Evolutionary conservation across 2,113 vertebrate genomes (phyloP).

Genomic region (Delphinus delphis): DNA sequence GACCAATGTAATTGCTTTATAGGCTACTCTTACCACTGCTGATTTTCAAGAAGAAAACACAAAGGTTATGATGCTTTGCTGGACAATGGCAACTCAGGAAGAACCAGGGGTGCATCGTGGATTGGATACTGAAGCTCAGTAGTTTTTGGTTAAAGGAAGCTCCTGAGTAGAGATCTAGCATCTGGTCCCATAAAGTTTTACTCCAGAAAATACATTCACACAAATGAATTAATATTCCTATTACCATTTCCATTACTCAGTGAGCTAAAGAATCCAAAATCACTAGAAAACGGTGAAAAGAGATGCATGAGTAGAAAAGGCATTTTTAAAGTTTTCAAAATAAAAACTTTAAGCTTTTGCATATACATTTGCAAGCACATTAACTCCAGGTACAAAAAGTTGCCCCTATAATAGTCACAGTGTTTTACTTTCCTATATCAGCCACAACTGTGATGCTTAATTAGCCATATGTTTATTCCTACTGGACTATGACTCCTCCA

Average conservation of each 20-base stretch:
- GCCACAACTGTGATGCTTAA: not conserved
- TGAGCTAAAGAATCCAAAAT: not conserved
- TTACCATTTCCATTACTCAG: not conserved
- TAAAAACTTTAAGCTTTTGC: not conserved
- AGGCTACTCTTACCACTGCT: not conserved
- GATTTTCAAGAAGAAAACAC: not conserved
- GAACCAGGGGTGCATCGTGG: not conserved
- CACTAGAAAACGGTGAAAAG: not conserved
- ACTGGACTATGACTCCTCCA: not conserved
- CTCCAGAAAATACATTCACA: slow-evolving; percentile 12
- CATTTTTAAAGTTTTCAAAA: not conserved
- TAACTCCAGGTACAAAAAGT: not conserved
- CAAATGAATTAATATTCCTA: not conserved
- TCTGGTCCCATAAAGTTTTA: not conserved
- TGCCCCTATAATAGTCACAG: not conserved
- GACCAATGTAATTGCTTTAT: not conserved
- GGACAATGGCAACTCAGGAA: not conserved
- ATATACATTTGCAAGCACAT: not conserved
- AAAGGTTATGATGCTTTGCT: not conserved
- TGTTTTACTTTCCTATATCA: not conserved
- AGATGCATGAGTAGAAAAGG: not conserved
- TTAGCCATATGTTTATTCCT: not conserved
- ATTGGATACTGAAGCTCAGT: not conserved
- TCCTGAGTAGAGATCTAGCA: not conserved
- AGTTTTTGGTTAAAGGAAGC: not conserved